Evolutionary conservation across 1,140 invertebrate genomes (phyloP).

Genomic region (Melipona quadrifasciata): DNA sequence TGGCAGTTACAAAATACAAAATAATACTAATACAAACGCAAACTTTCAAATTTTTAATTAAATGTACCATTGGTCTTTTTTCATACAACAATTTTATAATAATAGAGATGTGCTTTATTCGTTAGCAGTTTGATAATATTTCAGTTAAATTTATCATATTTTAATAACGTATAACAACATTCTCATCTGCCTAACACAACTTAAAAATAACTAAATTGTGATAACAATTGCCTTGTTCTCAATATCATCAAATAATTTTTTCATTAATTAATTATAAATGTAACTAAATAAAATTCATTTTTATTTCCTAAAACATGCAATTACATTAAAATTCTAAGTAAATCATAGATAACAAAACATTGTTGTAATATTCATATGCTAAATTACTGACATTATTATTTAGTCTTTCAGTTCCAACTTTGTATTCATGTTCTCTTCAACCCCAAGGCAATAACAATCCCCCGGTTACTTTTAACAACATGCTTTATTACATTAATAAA

Average conservation of each 20-base stretch:
- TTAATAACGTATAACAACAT: too few relatives aligned
- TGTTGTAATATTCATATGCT: neutral
- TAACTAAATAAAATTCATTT: neutral
- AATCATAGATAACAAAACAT: neutral
- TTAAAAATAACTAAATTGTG: neutral
- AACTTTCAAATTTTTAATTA: too few relatives aligned
- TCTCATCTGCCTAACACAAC: too few relatives aligned
- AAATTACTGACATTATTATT: neutral
- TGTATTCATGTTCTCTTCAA: neutral
- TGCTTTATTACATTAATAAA: constrained; percentile 2
- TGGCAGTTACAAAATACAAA: too few relatives aligned
- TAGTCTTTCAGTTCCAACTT: too few relatives aligned
- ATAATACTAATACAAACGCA: too few relatives aligned
- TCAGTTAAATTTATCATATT: too few relatives aligned
- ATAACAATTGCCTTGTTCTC: neutral
- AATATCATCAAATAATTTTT: neutral
- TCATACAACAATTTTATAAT: too few relatives aligned
- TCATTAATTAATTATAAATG: neutral
- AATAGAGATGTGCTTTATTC: too few relatives aligned
- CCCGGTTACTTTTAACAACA: neutral
- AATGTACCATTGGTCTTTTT: too few relatives aligned
- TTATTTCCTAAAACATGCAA: neutral
- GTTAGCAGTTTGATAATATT: too few relatives aligned
- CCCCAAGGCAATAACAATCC: neutral
- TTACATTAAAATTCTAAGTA: too few relatives aligned